A percentile compares a stretch with the other conserved stretches of the same genome.
Evolutionary conservation across 2,797 vertebrate genomes (phyloP).

Genomic region (Malurus leucopterus): DNA sequence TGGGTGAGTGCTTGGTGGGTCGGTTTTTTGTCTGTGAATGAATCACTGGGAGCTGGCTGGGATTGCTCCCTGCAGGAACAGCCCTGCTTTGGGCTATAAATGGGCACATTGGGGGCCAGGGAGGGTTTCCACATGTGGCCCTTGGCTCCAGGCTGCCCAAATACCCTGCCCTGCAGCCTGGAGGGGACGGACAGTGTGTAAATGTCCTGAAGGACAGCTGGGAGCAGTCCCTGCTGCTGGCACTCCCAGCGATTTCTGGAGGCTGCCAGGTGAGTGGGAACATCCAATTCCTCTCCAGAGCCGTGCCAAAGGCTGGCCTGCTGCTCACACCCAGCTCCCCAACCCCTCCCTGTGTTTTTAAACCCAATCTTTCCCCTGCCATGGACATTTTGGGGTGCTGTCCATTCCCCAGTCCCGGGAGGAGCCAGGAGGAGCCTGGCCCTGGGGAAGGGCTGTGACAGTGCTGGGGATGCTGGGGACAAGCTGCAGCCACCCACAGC

Average conservation of each 20-base stretch:
- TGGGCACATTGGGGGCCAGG: neutral
- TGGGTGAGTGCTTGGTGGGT: neutral
- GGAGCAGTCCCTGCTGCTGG: neutral
- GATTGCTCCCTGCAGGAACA: neutral
- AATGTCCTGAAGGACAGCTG: neutral
- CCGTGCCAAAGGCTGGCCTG: neutral
- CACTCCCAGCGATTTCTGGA: neutral
- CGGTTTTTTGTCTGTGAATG: too few species aligned
- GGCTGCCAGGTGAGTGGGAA: neutral
- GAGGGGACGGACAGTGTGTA: neutral
- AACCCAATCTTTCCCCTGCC: neutral
- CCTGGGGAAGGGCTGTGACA: neutral
- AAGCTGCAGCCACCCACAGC: neutral
- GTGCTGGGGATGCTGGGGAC: neutral
- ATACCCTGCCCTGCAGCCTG: neutral
- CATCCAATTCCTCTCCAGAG: neutral
- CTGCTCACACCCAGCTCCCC: neutral
- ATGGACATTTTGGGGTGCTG: neutral
- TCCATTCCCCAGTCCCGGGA: accelerated
- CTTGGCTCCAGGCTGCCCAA: neutral
- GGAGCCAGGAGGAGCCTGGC: neutral
- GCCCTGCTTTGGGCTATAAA: neutral
- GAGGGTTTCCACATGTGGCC: neutral
- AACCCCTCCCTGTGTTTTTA: accelerated
- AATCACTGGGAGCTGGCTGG: neutral